These are phyloP conservation scores for Danaus melanippus DNA, from an alignment of 1,140 invertebrate species.

Conservation along the genomic window DNA sequence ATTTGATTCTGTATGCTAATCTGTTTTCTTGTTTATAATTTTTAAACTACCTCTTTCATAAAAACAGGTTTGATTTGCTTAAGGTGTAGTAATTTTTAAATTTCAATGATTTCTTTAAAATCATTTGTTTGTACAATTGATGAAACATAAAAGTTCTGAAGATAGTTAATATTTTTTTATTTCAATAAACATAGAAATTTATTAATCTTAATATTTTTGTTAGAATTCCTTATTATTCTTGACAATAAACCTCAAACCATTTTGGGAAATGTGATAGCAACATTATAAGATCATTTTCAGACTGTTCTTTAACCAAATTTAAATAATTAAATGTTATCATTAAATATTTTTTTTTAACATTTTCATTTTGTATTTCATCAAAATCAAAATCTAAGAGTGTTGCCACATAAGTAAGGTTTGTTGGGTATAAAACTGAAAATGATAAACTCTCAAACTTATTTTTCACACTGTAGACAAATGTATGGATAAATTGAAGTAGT, in stretches of 20 bases:
- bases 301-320: slow-evolving; percentile 29
- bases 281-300: slow-evolving; percentile 46
- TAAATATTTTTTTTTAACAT: slow-evolving; percentile 19
- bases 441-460: slow-evolving; percentile 15
- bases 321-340: slow-evolving; percentile 28
- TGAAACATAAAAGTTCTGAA: no score
- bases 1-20: no score
- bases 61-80: no score
- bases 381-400: slow-evolving; percentile 46
- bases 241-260: slow-evolving; percentile 53
- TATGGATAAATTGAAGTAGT: slow-evolving; percentile 35
- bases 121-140: no score
- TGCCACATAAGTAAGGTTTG: slow-evolving; percentile 31
- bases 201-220: no score
- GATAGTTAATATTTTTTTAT: no score
- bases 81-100: no score
- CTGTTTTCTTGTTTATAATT: no score
- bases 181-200: no score
- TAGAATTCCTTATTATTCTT: slow-evolving; percentile 5
- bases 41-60: no score
- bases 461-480: slow-evolving; percentile 40
- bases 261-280: slow-evolving; percentile 50
- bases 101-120: no score
- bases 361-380: slow-evolving; percentile 22
- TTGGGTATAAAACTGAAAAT: slow-evolving; percentile 38